These are phyloP conservation scores for Symphodus melops DNA, from an alignment of 2,113 vertebrate species.

Conservation along the genomic window DNA sequence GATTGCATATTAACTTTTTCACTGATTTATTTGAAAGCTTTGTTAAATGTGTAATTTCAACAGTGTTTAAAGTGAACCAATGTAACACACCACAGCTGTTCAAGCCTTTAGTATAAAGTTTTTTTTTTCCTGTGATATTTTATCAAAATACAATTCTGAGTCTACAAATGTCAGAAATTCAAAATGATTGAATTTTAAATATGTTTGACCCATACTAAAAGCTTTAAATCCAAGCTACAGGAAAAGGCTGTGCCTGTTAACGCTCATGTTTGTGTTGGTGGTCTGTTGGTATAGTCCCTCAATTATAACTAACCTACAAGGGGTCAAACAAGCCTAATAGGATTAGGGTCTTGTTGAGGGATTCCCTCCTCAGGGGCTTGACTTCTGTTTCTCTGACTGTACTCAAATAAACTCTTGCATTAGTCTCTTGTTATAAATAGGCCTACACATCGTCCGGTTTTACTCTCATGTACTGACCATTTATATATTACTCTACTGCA, in stretches of 20 bases:
- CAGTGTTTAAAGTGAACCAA: neutral
- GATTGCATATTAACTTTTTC: too few relatives aligned
- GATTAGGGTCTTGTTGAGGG: slow-evolving; percentile 6
- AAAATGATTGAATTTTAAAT: neutral
- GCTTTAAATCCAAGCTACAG: neutral
- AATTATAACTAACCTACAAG: slow-evolving; percentile 2
- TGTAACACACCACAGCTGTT: neutral
- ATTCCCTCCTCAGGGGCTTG: neutral
- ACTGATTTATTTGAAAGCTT: too few relatives aligned
- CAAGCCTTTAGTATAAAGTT: neutral
- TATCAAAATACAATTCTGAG: neutral
- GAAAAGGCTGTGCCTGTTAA: neutral
- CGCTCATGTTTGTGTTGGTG: neutral
- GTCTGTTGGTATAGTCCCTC: neutral
- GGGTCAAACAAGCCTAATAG: slow-evolving; percentile 1
- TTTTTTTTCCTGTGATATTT: too few relatives aligned
- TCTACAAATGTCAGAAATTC: neutral
- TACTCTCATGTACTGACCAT: too few relatives aligned
- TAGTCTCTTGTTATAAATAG: neutral
- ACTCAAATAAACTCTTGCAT: neutral
- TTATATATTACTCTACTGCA: neutral
- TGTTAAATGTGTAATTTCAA: neutral
- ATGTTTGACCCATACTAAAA: neutral
- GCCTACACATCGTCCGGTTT: neutral
- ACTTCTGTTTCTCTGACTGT: neutral